Evolutionary conservation across 2,113 vertebrate genomes (phyloP), one percentile per base, ranked within the genome.

Genomic region (Acanthochromis polyacanthus): DNA sequence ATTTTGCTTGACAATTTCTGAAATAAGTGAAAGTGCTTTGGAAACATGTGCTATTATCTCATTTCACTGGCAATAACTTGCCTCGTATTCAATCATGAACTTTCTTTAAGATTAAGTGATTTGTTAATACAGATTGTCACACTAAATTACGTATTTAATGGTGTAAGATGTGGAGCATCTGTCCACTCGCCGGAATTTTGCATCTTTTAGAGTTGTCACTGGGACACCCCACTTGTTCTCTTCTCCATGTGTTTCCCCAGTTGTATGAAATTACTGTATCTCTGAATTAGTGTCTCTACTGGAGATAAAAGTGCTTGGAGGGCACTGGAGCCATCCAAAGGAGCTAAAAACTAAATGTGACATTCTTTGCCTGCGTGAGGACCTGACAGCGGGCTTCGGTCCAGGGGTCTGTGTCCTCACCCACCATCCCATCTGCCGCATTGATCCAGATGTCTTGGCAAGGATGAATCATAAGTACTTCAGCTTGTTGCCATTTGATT

Each of bases 371-470:
- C 66, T 81, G 56, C 50, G 28, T 71, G 62, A 85, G 69, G 82
- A 84, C 67, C 77, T 79, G 67, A 81, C 84, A 83, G 65, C 59
- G 43, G 62, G 63, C 64, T 65, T 45, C 12, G 67, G 75, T 71
- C 84, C 78, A 75, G 40, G 82, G 79, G 46, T 72, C 83, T 74
- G 48, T 74, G 83, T 90, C 82, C 77, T 72, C 75, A 67, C 52
- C 81, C 71, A 50, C 66, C 64, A 40, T 75, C 78, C 58, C 84
- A 81, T 84, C 82, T 72, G 50, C 78, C 23, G 63, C 81, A 78
- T 71, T 74, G 56, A 90, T 89, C 88, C 90, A 91, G 90, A 89
- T 91, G 86, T 82, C 46, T 87, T 63, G 61, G 86, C 68, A 82
- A 82, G 64, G 60, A 88, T 86, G 88, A 92, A 87, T 92, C 88